Base-by-base conservation (phyloP, 1,140 invertebrate genomes). In the Lepeophtheirus salmonis region DNA sequence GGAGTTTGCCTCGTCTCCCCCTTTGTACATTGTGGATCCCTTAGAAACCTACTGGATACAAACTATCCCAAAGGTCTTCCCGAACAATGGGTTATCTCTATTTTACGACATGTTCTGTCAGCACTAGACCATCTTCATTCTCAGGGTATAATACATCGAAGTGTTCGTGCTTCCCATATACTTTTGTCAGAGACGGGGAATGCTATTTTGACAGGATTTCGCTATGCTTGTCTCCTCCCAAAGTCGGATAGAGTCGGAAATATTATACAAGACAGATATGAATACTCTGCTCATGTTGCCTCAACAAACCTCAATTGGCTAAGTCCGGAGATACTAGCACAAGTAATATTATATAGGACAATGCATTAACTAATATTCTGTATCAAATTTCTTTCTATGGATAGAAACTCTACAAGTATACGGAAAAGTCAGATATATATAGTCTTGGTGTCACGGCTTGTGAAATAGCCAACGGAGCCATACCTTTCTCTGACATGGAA, bases 351-450 rank as follows among this genome's bases (percentile, higher is more conserved):
- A 18, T 16, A 14, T 16, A 62, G 3, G 18, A 16, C 53, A 49
- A 48, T 25, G 58, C 10, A 20, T 22, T 2, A 55, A 25, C 6
- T 23, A 50, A 22, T 48, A 14, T 25, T 57, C 18, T 30, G 13
- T 3, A n/a, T 2, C 23, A 56, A 52, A 65, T 17, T 70, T 73
- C 3, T n/a, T n/a, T n/a, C n/a, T n/a, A n/a, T n/a, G n/a, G n/a
- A n/a, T 71, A 85, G 79, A 89, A 90, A 74, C 72, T 91, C 60
- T 75, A 76, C 65, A 87, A 88, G 6, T 91, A 90, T 67, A 83
- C 86, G 68, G 81, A 83, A 67, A 84, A 84, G 65, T 86, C 86
- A 1, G 89, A 92, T 71, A 81, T 89, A 21, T 91, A 92, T 66
- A 90, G 86, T 64, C 64, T 90, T 55, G 89, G 89, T 30, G 83